Conservation (phyloP, 2,888 invertebrate species). For the Euplexia lucipara region DNA sequence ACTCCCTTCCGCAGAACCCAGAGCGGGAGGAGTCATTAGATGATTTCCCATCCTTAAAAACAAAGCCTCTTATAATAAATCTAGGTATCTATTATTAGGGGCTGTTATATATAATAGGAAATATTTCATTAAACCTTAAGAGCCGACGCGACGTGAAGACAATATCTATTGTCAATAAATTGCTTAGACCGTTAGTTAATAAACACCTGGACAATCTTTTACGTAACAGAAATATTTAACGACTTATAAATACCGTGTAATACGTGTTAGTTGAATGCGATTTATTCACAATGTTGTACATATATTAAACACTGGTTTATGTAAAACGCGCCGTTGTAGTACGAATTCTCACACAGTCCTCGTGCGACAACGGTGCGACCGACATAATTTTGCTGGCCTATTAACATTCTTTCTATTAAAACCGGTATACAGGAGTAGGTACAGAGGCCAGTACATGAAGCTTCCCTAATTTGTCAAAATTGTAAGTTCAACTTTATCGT, state of each 20-base stretch:
- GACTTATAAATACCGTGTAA: slow-evolving; percentile 39
- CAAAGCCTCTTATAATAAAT: slow-evolving; percentile 19
- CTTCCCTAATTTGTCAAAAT: too few species aligned
- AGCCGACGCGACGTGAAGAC: not conserved
- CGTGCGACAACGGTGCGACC: slow-evolving; percentile 72
- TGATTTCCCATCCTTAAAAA: too few species aligned
- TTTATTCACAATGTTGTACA: slow-evolving; percentile 49
- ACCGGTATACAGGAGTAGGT: slow-evolving; percentile 67
- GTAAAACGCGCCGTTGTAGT: slow-evolving; percentile 64
- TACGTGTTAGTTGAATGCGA: slow-evolving; percentile 36
- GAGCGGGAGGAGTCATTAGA: too few species aligned
- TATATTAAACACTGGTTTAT: slow-evolving; percentile 63
- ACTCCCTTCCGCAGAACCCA: too few species aligned
- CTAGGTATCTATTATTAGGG: too few species aligned
- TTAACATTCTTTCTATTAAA: slow-evolving; percentile 76
- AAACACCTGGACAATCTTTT: slow-evolving; percentile 16
- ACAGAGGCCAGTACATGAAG: too few species aligned
- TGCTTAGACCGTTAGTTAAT: slow-evolving; percentile 4
- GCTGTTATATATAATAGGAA: too few species aligned
- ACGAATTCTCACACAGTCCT: slow-evolving; percentile 69
- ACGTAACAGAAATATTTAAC: slow-evolving; percentile 21
- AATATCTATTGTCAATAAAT: slow-evolving; percentile 19
- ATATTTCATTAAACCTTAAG: not conserved
- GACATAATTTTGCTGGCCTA: slow-evolving; percentile 74
- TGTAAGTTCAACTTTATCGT: too few species aligned